Conservation (phyloP, 2,113 vertebrate species). For the Scatophagus argus region DNA sequence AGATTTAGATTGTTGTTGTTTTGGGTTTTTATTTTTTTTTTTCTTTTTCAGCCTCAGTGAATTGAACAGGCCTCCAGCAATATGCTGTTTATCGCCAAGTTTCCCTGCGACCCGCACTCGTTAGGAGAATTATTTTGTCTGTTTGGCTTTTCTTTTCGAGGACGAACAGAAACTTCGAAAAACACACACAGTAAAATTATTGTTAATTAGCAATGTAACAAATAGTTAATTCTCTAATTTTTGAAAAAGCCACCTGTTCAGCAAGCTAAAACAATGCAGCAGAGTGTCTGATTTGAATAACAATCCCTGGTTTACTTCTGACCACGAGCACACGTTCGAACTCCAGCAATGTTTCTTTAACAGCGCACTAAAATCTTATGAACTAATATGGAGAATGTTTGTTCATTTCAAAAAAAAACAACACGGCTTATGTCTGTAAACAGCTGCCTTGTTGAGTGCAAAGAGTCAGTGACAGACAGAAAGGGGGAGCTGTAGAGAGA, state of each 20-base stretch:
- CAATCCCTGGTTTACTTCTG: not conserved
- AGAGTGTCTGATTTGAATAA: not conserved
- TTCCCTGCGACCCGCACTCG: slow-evolving; percentile 15
- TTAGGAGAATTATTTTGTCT: slow-evolving; percentile 16
- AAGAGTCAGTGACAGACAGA: not conserved
- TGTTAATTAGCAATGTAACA: not conserved
- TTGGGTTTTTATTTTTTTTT: too few species aligned
- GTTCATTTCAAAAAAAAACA: slow-evolving; percentile 33
- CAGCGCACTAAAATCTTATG: not conserved
- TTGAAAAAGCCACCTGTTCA: not conserved
- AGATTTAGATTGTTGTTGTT: slow-evolving; percentile 22
- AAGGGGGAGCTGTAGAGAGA: not conserved
- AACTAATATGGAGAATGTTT: slow-evolving; percentile 15
- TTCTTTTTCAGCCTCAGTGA: slow-evolving; percentile 47
- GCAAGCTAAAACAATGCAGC: not conserved
- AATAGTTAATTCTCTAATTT: not conserved
- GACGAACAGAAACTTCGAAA: not conserved
- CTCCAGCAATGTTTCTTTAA: slow-evolving; percentile 1
- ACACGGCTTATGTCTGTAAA: slow-evolving; percentile 32
- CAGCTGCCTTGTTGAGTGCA: slow-evolving; percentile 13
- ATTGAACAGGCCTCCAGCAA: slow-evolving; percentile 42
- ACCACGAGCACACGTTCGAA: slow-evolving; percentile 14
- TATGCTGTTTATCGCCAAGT: slow-evolving; percentile 25
- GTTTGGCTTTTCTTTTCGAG: not conserved
- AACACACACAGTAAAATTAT: not conserved